Evolutionary conservation across 2,888 invertebrate genomes (phyloP).

Genomic region (Drosophila mettleri): DNA sequence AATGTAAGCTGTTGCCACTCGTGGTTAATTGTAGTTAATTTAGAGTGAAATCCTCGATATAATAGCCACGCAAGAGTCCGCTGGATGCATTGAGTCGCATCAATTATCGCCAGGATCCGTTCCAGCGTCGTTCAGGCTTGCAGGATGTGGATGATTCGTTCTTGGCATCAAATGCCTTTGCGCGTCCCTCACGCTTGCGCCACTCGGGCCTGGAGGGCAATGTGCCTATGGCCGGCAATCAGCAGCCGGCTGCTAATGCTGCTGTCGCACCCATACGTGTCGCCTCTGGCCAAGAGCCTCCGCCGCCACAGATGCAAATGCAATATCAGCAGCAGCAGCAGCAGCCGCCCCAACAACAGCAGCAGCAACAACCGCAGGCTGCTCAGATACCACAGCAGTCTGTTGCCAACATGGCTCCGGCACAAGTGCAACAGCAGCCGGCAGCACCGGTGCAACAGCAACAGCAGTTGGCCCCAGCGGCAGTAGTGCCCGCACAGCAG

Average conservation of each 20-base stretch:
- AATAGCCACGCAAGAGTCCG: constrained; percentile 78
- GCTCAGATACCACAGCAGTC: constrained; percentile 30
- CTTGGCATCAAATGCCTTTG: constrained; percentile 73
- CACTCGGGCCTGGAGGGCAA: constrained; percentile 51
- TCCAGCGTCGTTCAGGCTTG: constrained; percentile 80
- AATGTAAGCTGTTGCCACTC: constrained; percentile 64
- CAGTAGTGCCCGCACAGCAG: not conserved
- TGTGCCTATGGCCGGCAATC: constrained; percentile 19
- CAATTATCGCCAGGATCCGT: constrained; percentile 60
- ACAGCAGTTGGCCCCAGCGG: constrained; percentile 3
- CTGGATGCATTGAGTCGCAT: constrained; percentile 81
- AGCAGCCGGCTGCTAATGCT: constrained; percentile 5
- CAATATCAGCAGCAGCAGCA: constrained; percentile 40
- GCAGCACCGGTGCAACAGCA: constrained; percentile 37
- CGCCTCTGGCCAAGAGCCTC: constrained; percentile 55
- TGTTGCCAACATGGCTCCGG: constrained; percentile 5
- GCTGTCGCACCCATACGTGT: constrained; percentile 43
- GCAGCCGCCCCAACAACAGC: constrained; percentile 15
- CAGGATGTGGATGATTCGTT: constrained; percentile 82
- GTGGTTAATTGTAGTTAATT: not conserved
- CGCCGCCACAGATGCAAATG: constrained; percentile 20
- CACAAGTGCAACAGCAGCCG: constrained; percentile 23
- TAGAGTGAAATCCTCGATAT: not conserved
- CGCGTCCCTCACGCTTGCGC: constrained; percentile 65
- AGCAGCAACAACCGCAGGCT: constrained; percentile 22